A percentile compares a stretch with the other conserved stretches of the same genome.
Conservation (phyloP, 2,113 vertebrate genomes). For the Henicopernis longicauda region DNA sequence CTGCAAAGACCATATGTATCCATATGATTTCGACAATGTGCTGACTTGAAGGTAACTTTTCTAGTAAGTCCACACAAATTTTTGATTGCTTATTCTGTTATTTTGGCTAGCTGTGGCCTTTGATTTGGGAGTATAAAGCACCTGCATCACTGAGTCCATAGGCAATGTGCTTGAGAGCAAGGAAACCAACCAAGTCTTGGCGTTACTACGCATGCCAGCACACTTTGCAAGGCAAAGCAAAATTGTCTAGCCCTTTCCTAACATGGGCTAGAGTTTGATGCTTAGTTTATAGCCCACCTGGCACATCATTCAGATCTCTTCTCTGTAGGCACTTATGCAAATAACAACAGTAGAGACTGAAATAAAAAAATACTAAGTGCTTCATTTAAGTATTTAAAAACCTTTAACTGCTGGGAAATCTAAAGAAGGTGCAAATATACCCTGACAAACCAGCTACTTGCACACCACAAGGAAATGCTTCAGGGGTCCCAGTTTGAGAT, state of each 20-base stretch:
- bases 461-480: not conserved
- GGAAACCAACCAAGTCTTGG: not conserved
- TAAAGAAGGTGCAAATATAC: not conserved
- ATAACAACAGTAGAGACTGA: not conserved
- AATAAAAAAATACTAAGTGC: too few species aligned
- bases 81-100: not conserved
- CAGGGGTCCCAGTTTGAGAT: not conserved
- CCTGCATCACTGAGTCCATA: not conserved
- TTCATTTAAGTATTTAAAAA: not conserved
- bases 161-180: not conserved
- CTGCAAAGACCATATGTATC: not conserved
- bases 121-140: not conserved
- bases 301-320: not conserved
- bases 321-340: not conserved
- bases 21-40: not conserved
- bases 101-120: not conserved
- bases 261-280: not conserved
- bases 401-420: not conserved
- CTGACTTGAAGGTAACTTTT: not conserved
- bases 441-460: not conserved
- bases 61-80: not conserved
- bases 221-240: not conserved
- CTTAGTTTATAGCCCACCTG: not conserved
- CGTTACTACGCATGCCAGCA: rapidly evolving
- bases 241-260: not conserved